phyloP scores from a whole-genome alignment of 2,113 vertebrate species.

The Apodemus speciosus region DNA sequence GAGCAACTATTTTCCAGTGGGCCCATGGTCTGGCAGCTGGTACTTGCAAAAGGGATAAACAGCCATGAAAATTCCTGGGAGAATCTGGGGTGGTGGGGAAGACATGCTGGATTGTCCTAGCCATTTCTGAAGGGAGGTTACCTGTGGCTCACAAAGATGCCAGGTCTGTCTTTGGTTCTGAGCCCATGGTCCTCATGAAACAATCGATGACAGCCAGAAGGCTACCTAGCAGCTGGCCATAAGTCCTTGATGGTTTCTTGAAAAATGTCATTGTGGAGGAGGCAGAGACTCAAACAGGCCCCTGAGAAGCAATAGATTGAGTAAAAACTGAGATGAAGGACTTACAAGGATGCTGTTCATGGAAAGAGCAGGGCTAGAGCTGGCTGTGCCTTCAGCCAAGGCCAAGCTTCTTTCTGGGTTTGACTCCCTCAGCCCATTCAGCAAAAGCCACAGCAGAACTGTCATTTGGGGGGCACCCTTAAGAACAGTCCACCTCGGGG shows the following conservation, averaged over 20 bases:
- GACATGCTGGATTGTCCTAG: not conserved
- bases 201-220: not conserved
- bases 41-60: not conserved
- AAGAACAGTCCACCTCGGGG: not conserved
- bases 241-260: not conserved
- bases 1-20: not conserved
- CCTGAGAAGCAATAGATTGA: not conserved
- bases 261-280: not conserved
- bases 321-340: not conserved
- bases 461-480: not conserved
- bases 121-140: not conserved
- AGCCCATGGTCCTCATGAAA: not conserved
- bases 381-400: not conserved
- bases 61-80: not conserved
- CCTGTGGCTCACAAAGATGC: not conserved
- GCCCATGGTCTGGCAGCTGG: not conserved
- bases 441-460: not conserved
- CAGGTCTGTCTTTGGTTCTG: not conserved
- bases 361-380: not conserved
- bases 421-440: rapidly evolving
- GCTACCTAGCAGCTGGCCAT: not conserved
- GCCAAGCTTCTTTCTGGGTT: not conserved
- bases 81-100: not conserved
- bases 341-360: rapidly evolving
- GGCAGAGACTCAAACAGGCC: not conserved